phyloP scores from a whole-genome alignment of 2,113 vertebrate genomes.

The cat (Felis catus) region F.catus_Fca126_mat1.0 CM031416.1:89403501-89404000 shows the following conservation, averaged over 20 bases:
- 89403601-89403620: neutral
- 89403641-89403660: neutral
- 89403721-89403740: neutral
- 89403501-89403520: too few species aligned
- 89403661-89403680: slow-evolving; percentile 2
- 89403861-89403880: neutral
- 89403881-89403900: neutral
- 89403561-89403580: too few species aligned
- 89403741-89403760: neutral
- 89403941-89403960: neutral
- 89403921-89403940: neutral
- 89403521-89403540: too few species aligned
- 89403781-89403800: neutral
- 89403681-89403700: neutral
- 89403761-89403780: neutral
- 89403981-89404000: neutral
- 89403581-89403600: neutral
- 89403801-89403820: neutral
- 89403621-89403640: neutral
- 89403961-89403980: neutral
- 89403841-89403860: neutral
- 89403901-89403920: neutral
- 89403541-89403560: too few species aligned
- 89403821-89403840: neutral
- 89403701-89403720: neutral